Conservation (phyloP, 2,797 vertebrate genomes). For the Melanotaenia pygmaea region DNA sequence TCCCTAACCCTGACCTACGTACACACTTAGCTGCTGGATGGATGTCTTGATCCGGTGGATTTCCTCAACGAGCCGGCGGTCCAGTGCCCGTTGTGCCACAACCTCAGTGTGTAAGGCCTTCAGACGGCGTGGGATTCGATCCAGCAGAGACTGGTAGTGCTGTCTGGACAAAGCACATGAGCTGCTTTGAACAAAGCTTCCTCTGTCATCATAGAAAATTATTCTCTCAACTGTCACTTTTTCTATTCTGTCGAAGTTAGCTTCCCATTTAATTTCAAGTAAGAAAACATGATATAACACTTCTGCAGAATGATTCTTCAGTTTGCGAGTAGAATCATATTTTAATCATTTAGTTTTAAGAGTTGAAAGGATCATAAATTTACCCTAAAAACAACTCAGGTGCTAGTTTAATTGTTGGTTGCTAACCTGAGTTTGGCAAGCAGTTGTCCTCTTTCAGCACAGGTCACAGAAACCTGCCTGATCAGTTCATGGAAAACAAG, state of each 20-base stretch:
- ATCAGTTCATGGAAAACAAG: constrained; percentile 92
- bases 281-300: neutral
- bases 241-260: too few species aligned
- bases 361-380: neutral
- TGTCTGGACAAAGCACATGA: constrained; percentile 75
- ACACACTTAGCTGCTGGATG: constrained; percentile 85
- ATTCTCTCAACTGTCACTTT: neutral
- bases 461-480: constrained; percentile 90
- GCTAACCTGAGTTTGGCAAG: constrained; percentile 90
- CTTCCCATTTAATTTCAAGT: neutral
- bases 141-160: constrained; percentile 86
- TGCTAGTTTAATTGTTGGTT: neutral
- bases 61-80: constrained; percentile 87
- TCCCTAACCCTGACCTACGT: constrained; percentile 66
- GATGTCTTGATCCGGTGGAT: constrained; percentile 85
- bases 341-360: neutral
- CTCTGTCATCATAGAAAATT: neutral
- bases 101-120: constrained; percentile 86
- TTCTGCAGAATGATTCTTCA: neutral
- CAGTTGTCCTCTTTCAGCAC: constrained; percentile 90
- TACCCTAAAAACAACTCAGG: neutral
- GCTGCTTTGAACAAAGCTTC: neutral
- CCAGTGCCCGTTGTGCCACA: constrained; percentile 84
- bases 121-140: constrained; percentile 84
- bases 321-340: neutral